Evolutionary conservation across 2,797 vertebrate genomes (phyloP), one percentile per base, ranked within the genome.

Genomic region (Chaetodon trifasciatus): DNA sequence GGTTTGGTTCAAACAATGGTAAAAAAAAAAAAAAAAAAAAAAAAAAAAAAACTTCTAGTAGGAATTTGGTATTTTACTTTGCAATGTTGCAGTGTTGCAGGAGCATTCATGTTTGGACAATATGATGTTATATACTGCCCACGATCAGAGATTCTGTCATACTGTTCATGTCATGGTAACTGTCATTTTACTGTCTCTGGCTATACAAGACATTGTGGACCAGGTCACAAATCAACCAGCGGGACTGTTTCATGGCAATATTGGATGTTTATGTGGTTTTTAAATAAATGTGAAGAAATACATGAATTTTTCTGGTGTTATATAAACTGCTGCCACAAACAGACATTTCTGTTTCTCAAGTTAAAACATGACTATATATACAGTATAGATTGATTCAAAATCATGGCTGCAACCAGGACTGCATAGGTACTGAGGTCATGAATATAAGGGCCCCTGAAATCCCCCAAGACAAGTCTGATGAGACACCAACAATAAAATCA

Each of bases 41-140:
- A 32, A 35, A 13, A 12, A 50, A 32, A 32, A 32, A 32, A 32
- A 32, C 28, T 32, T 32, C 4, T 4, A 5, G 21, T 28, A 19
- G 11, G 8, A 16, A 62, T 50, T 49, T 42, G 11, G 1, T 28
- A 16, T 56, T 57, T 56, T 16, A 57, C n/a, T 55, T 24, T 47
- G 52, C 28, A 44, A 40, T 57, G n/a, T 35, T 57, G 15, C 35
- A 71, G 57, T 56, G 55, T 12, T 57, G 15, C 35, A 71, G 57
- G 56, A 56, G 10, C 23, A 40, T 17, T 40, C 15, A 19, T 15
- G 12, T 58, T 21, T 44, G 16, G 6, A 42, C 10, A 19, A 21
- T 19, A 16, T 24, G 17, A 39, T 56, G 12, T 28, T 32, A n/a
- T 9, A n/a, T 15, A n/a, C 15, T 28, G 3, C 10, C 19, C n/a